These are phyloP conservation scores for Resseliella maxima DNA, from an alignment of 2,888 invertebrate species.

Conservation along the genomic window DNA sequence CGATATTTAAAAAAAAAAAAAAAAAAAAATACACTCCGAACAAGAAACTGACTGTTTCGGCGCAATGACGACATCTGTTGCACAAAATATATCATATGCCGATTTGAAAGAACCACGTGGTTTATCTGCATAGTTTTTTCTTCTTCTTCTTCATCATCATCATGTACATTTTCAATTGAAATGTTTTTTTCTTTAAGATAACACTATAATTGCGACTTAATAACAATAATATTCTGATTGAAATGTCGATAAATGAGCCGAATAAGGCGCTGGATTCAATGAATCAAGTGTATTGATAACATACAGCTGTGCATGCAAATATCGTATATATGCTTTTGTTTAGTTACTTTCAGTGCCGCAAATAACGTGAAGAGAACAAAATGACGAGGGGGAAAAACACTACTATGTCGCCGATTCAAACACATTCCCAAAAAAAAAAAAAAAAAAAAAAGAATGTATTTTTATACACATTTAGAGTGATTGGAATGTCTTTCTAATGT, in stretches of 20 bases:
- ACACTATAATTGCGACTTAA: background rate
- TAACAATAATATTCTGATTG: background rate
- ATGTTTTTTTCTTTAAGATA: background rate
- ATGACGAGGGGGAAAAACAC: background rate
- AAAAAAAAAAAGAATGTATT: background rate
- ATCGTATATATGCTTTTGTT: background rate
- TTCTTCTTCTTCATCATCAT: no score
- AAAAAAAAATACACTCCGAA: no score
- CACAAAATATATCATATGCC: slow-evolving; percentile 26
- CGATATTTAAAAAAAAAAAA: background rate
- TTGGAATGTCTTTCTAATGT: background rate
- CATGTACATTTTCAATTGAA: no score
- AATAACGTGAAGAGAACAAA: background rate
- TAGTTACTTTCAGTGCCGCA: background rate
- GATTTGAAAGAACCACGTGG: slow-evolving; percentile 33
- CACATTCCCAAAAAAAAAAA: background rate
- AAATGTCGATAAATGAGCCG: background rate
- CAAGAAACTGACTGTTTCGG: background rate
- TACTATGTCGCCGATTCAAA: background rate
- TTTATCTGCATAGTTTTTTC: background rate
- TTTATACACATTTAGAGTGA: background rate
- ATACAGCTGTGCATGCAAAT: background rate
- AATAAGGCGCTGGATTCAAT: background rate
- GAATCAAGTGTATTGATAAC: background rate
- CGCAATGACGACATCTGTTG: slow-evolving; percentile 29